These are phyloP conservation scores for Papilio aristodemus DNA, from an alignment of 1,140 invertebrate genomes.

Conservation along the genomic window DNA sequence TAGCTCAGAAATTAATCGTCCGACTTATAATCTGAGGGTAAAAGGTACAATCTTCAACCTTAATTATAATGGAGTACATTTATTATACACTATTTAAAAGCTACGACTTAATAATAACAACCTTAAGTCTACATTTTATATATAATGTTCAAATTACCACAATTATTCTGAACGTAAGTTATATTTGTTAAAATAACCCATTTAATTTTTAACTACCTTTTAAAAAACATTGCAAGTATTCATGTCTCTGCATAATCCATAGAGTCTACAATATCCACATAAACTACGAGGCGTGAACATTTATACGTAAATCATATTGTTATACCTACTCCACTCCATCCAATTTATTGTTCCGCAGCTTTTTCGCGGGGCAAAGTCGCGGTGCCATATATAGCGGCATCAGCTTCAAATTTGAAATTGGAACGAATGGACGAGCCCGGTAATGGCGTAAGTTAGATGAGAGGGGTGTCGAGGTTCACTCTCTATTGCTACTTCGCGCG, in stretches of 20 bases:
- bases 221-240: not conserved
- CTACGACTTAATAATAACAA: no score
- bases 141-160: no score
- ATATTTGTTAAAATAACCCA: no score
- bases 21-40: no score
- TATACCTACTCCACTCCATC: constrained; percentile 28
- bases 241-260: not conserved
- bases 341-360: constrained; percentile 23
- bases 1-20: no score
- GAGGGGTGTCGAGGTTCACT: constrained; percentile 45
- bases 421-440: constrained; percentile 74
- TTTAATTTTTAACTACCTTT: no score
- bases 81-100: no score
- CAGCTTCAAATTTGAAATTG: constrained; percentile 79
- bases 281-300: constrained; percentile 19
- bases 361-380: constrained; percentile 44
- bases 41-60: no score
- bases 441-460: constrained; percentile 79
- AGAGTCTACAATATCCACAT: constrained; percentile 2
- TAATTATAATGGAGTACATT: no score
- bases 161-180: no score
- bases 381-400: constrained; percentile 66
- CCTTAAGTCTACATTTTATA: no score
- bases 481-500: constrained; percentile 43
- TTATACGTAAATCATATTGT: constrained; percentile 32